Evolutionary conservation across 53 echinoderm and acorn worm genomes (phyloP), one percentile per base, ranked within the genome.

Genomic region (Patiria pectinifera): DNA sequence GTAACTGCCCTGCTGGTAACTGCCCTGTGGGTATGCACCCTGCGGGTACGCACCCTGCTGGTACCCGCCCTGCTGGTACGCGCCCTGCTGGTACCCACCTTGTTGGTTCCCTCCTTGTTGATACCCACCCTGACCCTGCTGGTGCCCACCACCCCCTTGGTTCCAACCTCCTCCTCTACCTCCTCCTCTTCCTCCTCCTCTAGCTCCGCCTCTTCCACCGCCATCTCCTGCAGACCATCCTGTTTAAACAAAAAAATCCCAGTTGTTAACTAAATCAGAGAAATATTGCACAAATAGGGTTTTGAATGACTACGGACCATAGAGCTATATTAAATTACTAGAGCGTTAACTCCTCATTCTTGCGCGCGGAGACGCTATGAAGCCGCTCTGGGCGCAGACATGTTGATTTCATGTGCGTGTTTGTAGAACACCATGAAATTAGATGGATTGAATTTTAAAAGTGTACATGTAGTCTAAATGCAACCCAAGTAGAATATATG

Each of bases 171-270:
- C 93, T 3, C 91, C 89, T 83, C 75, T 48, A 4, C 87, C 82
- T 69, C 76, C 76, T 24, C 87, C 82, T 69, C 76, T 61, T 21
- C 91, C 82, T 72, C 91, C 85, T 61, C 84, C 69, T 13, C 76
- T 63, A 11, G 86, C 84, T 7, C 87, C 82, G 69, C 62, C 78
- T 91, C 13, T 13, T 62, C 62, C 69, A 11, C 66, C 63, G 48
- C 91, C 82, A 66, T 46, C 89, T 10, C 90, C 84, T 44, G 25
- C 86, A 46, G 92, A 92, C 92, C 92, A 92, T 48, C 91, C 94
- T 94, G 80, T 72, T 48, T 4, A 90, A 48, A 47, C 80, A 79
- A 22, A 14, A 66, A 12, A 60, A 60, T 60, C 12, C 12, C 12
- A 60, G 19, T 15, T 13, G 66, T 66, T 13, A 18, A 18, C 15